Percentiles rank a stretch among this genome's conserved stretches.
These are phyloP conservation scores for Nemopilema nomurai DNA, from an alignment of 30 jellyfish, hydroid and myxozoan genomes.

Conservation along the genomic window DNA sequence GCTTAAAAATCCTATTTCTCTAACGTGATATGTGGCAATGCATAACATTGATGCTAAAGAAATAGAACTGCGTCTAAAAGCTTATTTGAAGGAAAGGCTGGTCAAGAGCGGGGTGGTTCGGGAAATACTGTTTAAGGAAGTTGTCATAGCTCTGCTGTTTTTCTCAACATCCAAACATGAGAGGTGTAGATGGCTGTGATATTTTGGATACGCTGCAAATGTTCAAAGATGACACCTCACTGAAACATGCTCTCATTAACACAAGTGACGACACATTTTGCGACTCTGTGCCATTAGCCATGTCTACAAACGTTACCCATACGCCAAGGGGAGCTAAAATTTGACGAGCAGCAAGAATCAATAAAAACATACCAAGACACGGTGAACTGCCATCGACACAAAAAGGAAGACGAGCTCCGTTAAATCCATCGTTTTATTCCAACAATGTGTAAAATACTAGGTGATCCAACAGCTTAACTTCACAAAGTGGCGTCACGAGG, in stretches of 20 bases:
- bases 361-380: background rate
- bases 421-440: background rate
- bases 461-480: background rate
- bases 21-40: too few species aligned
- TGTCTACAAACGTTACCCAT: background rate
- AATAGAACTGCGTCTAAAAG: too few species aligned
- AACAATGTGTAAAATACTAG: background rate
- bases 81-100: too few species aligned
- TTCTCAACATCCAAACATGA: background rate
- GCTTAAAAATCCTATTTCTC: too few species aligned
- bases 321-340: background rate
- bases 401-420: background rate
- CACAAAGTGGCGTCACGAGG: background rate
- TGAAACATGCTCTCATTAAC: background rate
- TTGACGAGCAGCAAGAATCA: background rate
- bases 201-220: background rate
- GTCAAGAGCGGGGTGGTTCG: too few species aligned
- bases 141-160: too few species aligned
- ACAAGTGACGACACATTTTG: background rate
- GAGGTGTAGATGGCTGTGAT: background rate
- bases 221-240: background rate
- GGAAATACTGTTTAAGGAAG: too few species aligned
- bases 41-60: too few species aligned
- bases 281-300: background rate
- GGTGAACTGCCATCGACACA: background rate